phyloP scores from a whole-genome alignment of 2,888 invertebrate genomes.

The Muschampia staudingeri region DNA sequence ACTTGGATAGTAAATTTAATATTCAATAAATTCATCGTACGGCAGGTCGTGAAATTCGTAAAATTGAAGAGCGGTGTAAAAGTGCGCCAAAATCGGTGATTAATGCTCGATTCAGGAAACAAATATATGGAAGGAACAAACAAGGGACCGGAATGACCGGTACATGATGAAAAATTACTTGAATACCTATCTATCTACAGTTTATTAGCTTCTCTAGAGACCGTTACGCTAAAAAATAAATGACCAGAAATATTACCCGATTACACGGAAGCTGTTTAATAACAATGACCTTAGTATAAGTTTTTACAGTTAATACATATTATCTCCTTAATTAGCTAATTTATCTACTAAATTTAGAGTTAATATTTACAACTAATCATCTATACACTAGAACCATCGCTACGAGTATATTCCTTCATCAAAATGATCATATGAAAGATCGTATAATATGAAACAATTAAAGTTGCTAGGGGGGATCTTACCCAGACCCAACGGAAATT shows the following conservation, averaged over 20 bases:
- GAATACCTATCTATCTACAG: not conserved
- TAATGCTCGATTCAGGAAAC: constrained; percentile 73
- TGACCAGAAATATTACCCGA: not conserved
- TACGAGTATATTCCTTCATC: too few relatives aligned
- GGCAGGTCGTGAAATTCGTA: constrained; percentile 42
- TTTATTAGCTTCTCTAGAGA: not conserved
- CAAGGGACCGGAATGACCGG: constrained; percentile 60
- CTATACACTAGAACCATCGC: too few relatives aligned
- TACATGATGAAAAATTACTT: constrained; percentile 30
- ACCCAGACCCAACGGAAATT: too few relatives aligned
- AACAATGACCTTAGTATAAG: not conserved
- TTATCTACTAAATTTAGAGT: too few relatives aligned
- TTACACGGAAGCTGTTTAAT: too few relatives aligned
- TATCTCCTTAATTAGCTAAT: too few relatives aligned
- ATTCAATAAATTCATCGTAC: constrained; percentile 29
- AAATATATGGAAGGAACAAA: constrained; percentile 73
- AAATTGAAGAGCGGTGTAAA: constrained; percentile 42
- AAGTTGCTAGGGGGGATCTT: too few relatives aligned
- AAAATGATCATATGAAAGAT: too few relatives aligned
- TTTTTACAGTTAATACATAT: not conserved
- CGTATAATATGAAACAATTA: too few relatives aligned
- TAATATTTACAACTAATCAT: too few relatives aligned
- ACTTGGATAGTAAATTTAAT: constrained; percentile 23
- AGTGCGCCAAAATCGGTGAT: constrained; percentile 43
- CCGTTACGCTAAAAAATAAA: not conserved